Evolutionary conservation across 2,888 invertebrate genomes (phyloP), one percentile per base, ranked within the genome.

Genomic region (Azorinus chamasolen): DNA sequence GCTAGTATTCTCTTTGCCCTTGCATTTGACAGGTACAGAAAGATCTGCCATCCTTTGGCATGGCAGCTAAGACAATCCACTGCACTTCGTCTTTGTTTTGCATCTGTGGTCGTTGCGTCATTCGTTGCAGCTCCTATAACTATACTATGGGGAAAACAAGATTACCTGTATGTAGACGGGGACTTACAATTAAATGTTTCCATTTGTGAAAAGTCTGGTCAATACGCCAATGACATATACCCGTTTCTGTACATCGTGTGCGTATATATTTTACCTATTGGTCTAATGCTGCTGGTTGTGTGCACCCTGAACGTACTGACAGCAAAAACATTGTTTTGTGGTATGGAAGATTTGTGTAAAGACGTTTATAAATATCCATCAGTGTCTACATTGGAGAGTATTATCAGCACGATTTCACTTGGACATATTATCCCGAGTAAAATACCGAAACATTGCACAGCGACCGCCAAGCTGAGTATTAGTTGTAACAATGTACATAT

Each of bases 11-110:
- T 77, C 12, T 27, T 79, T 3, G 8, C 74, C 0, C 55, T 79
- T 16, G 73, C 79, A 1, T 66, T 62, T 16, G 79, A 79, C 18
- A 58, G 79, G 16, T 51, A 79, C 58, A 54, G 74, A 32, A 79
- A 79, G 54, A 45, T 79, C 2, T 79, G 74, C 37, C 22, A 53
- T 2, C 73, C 79, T 14, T 24, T 70, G 3, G 51, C 14, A n/a
- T 58, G 74, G 66, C 79, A 79, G 39, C 66, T 79, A 10, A 61
- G 46, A 12, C 54, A 57, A 18, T 62, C 70, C 0, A n/a, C 66
- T 16, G 70, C 74, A 4, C n/a, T 32, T 1, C 62, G 58, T 22
- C n/a, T 75, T 20, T 68, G 71, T 50, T 8, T 58, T 1, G 16
- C 46, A 10, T 22, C 45, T 2, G 25, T 75, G 1, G 22, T 62